Percentiles rank a stretch among this genome's conserved stretches.
These are phyloP conservation scores for Phallusia fumigata DNA, from an alignment of 23 tunicate species.

Conservation along the genomic window DNA sequence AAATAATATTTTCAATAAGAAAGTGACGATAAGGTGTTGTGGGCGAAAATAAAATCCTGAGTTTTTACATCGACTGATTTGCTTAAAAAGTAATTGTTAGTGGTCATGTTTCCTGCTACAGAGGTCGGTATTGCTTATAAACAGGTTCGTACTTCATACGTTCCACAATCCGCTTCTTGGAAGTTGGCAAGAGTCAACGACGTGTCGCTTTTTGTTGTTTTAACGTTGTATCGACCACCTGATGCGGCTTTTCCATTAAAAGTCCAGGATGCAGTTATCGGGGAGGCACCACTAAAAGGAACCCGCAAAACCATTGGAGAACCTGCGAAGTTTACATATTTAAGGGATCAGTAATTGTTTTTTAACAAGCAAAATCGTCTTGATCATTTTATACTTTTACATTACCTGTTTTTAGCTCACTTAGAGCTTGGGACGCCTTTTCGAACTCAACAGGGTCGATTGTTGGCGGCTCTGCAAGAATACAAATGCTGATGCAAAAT, in stretches of 20 bases:
- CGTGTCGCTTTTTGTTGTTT: constrained; percentile 31
- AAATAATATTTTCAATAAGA: no score
- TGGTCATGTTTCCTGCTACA: no score
- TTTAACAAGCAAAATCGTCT: neutral
- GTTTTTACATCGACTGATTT: no score
- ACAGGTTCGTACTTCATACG: constrained; percentile 81
- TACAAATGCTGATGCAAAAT: no score
- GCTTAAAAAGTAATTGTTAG: no score
- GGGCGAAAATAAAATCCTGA: no score
- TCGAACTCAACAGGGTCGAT: constrained; percentile 82
- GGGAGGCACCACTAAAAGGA: constrained; percentile 78
- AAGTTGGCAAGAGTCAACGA: constrained; percentile 61
- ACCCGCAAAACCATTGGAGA: constrained; percentile 62
- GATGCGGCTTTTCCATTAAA: constrained; percentile 58
- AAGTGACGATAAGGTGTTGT: no score
- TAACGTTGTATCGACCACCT: constrained; percentile 34
- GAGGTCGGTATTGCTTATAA: no score
- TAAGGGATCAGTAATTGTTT: neutral
- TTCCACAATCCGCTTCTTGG: constrained; percentile 78
- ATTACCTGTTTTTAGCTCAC: constrained; percentile 49
- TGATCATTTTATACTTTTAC: no score
- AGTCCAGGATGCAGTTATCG: constrained; percentile 71
- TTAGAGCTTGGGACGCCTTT: constrained; percentile 53
- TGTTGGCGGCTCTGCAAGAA: constrained; percentile 93
- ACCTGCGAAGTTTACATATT: constrained; percentile 15